Percentiles rank a stretch among this genome's conserved stretches.
phyloP scores from a whole-genome alignment of 2,113 vertebrate genomes.

The Chloroceryle aenea region DNA sequence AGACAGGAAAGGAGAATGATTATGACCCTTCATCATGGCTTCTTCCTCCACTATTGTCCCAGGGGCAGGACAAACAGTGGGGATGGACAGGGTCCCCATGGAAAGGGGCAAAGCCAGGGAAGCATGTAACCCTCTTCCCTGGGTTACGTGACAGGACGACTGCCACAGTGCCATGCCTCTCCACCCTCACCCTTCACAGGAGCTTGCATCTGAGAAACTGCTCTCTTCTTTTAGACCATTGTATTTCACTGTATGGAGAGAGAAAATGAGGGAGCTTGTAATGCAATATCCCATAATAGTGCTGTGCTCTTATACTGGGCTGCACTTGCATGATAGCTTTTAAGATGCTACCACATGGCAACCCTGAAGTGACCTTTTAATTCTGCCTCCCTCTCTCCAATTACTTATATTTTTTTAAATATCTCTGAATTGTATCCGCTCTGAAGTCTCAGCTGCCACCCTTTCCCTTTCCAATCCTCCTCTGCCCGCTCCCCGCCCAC shows the following conservation, averaged over 20 bases:
- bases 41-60: background rate
- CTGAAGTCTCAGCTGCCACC: background rate
- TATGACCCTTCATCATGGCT: background rate
- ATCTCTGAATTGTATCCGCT: background rate
- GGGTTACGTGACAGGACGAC: fast-evolving
- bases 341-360: background rate
- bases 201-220: background rate
- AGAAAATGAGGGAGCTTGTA: background rate
- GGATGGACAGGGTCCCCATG: background rate
- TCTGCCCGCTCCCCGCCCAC: background rate
- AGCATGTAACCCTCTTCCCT: background rate
- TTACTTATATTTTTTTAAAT: background rate
- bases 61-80: background rate
- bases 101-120: background rate
- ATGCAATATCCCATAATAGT: background rate
- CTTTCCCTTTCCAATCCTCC: background rate
- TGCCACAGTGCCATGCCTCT: background rate
- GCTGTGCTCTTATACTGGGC: background rate
- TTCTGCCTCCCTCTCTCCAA: conserved; percentile 40
- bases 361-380: conserved; percentile 47
- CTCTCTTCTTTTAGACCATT: background rate
- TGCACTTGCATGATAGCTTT: conserved; percentile 4
- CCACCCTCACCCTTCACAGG: background rate
- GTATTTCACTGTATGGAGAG: background rate
- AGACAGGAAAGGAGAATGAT: background rate